These are phyloP conservation scores for Sebastolobus alascanus DNA, from an alignment of 2,797 vertebrate species.

Conservation along the genomic window DNA sequence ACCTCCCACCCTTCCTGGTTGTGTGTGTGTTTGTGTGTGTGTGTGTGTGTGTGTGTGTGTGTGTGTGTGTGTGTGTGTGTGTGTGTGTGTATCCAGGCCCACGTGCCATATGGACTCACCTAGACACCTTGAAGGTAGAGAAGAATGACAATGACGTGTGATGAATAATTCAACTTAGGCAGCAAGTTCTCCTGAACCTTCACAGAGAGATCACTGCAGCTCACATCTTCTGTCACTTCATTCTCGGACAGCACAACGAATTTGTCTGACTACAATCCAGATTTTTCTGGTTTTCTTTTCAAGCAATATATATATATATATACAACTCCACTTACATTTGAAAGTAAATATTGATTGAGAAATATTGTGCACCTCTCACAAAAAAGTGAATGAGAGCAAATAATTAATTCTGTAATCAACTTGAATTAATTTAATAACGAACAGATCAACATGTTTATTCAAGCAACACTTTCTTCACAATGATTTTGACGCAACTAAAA, in stretches of 20 bases:
- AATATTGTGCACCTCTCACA: not conserved
- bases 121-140: slow-evolving; percentile 70
- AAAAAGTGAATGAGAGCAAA: slow-evolving; percentile 12
- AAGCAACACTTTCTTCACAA: slow-evolving; percentile 10
- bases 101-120: slow-evolving; percentile 70
- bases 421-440: not conserved
- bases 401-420: slow-evolving; percentile 5
- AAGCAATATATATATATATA: not conserved
- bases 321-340: not conserved
- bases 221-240: slow-evolving; percentile 20
- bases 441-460: slow-evolving; percentile 4
- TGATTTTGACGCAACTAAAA: not conserved
- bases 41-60: slow-evolving; percentile 9
- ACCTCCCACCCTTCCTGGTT: slow-evolving; percentile 32
- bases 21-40: slow-evolving; percentile 17
- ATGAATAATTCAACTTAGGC: slow-evolving; percentile 78
- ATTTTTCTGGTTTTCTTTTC: not conserved
- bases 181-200: slow-evolving; percentile 59
- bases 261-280: not conserved
- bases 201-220: slow-evolving; percentile 21
- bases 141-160: slow-evolving; percentile 59
- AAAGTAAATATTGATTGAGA: slow-evolving; percentile 1
- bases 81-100: slow-evolving; percentile 20
- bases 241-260: not conserved
- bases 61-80: slow-evolving; percentile 14